These are phyloP conservation scores for Agriopis aurantiaria DNA, from an alignment of 2,888 invertebrate genomes.

Conservation along the genomic window DNA sequence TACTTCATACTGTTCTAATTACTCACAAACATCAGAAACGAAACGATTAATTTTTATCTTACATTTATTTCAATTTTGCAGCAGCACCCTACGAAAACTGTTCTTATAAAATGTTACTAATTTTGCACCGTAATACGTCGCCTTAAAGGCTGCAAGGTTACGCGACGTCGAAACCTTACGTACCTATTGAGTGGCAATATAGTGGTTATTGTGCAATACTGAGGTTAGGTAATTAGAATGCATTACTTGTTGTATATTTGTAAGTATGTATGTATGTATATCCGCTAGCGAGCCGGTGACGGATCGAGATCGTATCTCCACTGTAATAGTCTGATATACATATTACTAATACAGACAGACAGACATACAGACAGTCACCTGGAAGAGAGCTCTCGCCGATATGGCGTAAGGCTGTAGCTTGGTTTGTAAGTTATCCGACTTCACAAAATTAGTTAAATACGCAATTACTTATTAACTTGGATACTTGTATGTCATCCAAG, in stretches of 20 bases:
- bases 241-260: constrained; percentile 42
- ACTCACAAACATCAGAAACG: constrained; percentile 41
- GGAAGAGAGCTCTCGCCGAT: neutral
- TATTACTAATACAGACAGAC: neutral
- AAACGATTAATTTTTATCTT: constrained; percentile 54
- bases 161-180: constrained; percentile 3
- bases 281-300: constrained; percentile 32
- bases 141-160: constrained; percentile 25
- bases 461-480: too few relatives aligned
- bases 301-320: constrained; percentile 29
- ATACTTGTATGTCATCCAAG: too few relatives aligned
- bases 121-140: constrained; percentile 14
- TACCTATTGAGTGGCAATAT: constrained; percentile 39
- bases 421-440: too few relatives aligned
- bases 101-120: neutral
- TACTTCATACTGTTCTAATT: constrained; percentile 41
- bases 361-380: neutral
- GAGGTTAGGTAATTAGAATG: constrained; percentile 63
- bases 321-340: constrained; percentile 15
- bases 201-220: constrained; percentile 59
- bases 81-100: constrained; percentile 27
- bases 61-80: constrained; percentile 53
- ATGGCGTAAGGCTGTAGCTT: too few relatives aligned
- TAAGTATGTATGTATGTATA: constrained; percentile 25
- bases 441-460: too few relatives aligned